Evolutionary conservation across 2,113 vertebrate genomes (phyloP).

Genomic region (Cololabis saira): DNA sequence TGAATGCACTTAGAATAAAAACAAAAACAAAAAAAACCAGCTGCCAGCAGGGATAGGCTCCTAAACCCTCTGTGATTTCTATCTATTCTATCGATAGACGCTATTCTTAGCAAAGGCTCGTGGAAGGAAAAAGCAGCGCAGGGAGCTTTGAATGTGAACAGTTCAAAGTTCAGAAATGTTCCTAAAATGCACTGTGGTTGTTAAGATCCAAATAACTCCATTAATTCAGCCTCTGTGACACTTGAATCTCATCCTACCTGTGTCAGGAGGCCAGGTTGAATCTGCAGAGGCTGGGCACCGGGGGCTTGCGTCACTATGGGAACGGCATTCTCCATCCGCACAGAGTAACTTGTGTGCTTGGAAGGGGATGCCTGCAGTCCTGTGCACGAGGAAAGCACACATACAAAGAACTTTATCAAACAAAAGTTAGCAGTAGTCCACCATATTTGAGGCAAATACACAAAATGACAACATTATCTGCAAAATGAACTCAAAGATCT

Average conservation of each 20-base stretch:
- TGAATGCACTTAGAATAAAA: conserved; percentile 50
- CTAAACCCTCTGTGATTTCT: conserved; percentile 56
- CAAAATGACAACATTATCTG: not conserved
- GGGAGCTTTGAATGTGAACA: conserved; percentile 32
- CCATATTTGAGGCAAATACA: conserved; percentile 7
- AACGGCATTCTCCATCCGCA: conserved; percentile 97
- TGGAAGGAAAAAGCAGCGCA: conserved; percentile 35
- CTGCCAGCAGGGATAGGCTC: conserved; percentile 64
- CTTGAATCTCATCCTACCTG: conserved; percentile 85
- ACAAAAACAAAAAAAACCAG: conserved; percentile 64
- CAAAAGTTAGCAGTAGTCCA: not conserved
- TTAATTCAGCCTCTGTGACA: conserved; percentile 15
- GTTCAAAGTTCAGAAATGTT: conserved; percentile 22
- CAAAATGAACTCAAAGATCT: conserved; percentile 15
- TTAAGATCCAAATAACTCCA: conserved; percentile 28
- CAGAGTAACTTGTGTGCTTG: conserved; percentile 96
- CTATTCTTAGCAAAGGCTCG: conserved; percentile 62
- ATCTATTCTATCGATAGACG: conserved; percentile 53
- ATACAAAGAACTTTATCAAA: conserved; percentile 35
- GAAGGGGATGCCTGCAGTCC: conserved; percentile 96
- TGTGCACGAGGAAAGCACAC: conserved; percentile 70
- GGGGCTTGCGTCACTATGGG: conserved; percentile 98
- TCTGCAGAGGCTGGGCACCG: conserved; percentile 94
- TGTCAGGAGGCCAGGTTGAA: conserved; percentile 95
- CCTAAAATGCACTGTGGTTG: conserved; percentile 17